Evolutionary conservation across 2,888 invertebrate genomes (phyloP), one percentile per base, ranked within the genome.

Genomic region (Scaptomyza cyrtandrae): DNA sequence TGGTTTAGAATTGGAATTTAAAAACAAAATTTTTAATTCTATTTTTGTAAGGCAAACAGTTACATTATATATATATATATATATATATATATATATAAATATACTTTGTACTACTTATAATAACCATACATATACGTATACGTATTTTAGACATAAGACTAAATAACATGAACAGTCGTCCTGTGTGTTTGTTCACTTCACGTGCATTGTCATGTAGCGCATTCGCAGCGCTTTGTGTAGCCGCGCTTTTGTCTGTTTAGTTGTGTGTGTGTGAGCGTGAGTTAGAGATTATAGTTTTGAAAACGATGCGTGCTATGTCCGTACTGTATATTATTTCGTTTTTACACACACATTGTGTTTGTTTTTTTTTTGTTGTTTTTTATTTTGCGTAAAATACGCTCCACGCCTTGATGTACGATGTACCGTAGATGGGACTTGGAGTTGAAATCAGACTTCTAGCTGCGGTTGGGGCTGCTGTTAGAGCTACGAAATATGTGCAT

Each of bases 321-420:
- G 48, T 37, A 54, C 53, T 73, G 73, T 74, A 72, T 77, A 75
- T 75, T 78, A 79, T 77, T 68, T 64, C 68, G 77, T 71, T 71
- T 74, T 66, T 63, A 31, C 29, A 16, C 41, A 41, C 53, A 39
- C 13, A 41, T 24, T 57, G 55, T 49, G 60, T 72, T 79, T 50
- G 50, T 6, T 11, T 64, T 53, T 33, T 45, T 16, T 4, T 27
- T 57, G 11, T 59, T 1, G 33, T 33, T 33, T 64, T 71, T 59
- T 74, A 70, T 65, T 85, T 78, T 71, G 76, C 76, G 80, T 74
- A 54, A 83, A 84, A 78, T 82, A 74, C 74, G 83, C 79, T 66
- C 54, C 71, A 60, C 80, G 70, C 69, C 73, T 72, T 86, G 86
- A 85, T 78, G 80, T 69, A 85, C 68, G 73, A 67, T 61, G 61